A percentile compares a stretch with the other conserved stretches of the same genome.
Evolutionary conservation across 1,140 invertebrate genomes (phyloP).

Genomic region (Copidosoma floridanum): DNA sequence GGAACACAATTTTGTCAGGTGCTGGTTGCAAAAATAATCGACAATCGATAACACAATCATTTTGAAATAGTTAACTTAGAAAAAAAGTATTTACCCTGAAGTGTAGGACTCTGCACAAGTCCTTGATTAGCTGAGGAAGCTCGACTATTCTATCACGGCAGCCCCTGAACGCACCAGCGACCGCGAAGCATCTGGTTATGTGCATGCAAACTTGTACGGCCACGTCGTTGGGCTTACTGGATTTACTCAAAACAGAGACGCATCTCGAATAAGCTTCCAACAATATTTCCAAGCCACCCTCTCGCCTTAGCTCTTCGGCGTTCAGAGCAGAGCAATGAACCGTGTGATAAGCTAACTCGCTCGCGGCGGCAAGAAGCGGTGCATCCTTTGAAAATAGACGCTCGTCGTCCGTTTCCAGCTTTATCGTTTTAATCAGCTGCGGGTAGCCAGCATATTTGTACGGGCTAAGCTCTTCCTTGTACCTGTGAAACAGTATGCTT

Average conservation of each 20-base stretch:
- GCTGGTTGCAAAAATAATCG: conserved; percentile 57
- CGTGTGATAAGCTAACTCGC: conserved; percentile 94
- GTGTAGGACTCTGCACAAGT: conserved; percentile 86
- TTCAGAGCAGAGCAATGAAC: conserved; percentile 96
- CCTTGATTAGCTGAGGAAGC: conserved; percentile 80
- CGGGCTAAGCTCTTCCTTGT: conserved; percentile 84
- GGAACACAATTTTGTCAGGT: conserved; percentile 75
- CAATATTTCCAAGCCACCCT: conserved; percentile 86
- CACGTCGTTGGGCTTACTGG: conserved; percentile 75
- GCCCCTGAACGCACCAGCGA: conserved; percentile 89
- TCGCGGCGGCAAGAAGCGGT: conserved; percentile 83
- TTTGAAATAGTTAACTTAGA: too few relatives aligned
- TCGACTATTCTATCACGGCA: conserved; percentile 88
- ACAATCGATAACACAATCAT: too few relatives aligned
- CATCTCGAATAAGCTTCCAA: conserved; percentile 89
- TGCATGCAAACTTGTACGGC: conserved; percentile 92
- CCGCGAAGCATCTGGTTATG: conserved; percentile 87
- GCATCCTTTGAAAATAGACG: conserved; percentile 87
- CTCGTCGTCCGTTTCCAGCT: conserved; percentile 90
- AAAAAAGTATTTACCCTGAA: conserved; percentile 69
- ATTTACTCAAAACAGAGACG: conserved; percentile 81
- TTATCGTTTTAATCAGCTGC: conserved; percentile 94
- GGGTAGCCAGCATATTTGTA: conserved; percentile 99
- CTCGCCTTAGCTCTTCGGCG: conserved; percentile 93
- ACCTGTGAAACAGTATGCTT: conserved; percentile 92